These are phyloP conservation scores for Apotomis capreana DNA, from an alignment of 2,888 invertebrate genomes.

Conservation along the genomic window DNA sequence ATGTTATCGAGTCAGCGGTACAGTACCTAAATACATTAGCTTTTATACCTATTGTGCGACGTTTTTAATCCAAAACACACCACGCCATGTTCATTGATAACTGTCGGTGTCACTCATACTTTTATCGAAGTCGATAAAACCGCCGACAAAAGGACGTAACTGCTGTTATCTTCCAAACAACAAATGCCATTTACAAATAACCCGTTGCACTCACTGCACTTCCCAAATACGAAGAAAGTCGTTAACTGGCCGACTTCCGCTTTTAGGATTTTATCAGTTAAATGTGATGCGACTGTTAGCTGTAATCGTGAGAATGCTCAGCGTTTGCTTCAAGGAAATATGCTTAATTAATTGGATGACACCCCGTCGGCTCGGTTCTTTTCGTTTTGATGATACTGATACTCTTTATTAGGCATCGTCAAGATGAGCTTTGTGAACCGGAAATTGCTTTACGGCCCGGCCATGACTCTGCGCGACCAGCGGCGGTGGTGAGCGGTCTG, in stretches of 20 bases:
- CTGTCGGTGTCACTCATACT: too few relatives aligned
- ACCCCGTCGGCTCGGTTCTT: background rate
- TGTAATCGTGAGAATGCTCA: slow-evolving; percentile 19
- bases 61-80: too few relatives aligned
- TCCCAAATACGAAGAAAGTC: slow-evolving; percentile 20
- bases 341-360: slow-evolving; percentile 22
- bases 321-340: slow-evolving; percentile 5
- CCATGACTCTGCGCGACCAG: too few relatives aligned
- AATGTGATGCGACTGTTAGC: slow-evolving; percentile 3
- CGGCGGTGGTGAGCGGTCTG: too few relatives aligned
- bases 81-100: too few relatives aligned
- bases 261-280: slow-evolving; percentile 3
- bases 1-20: too few relatives aligned
- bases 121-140: too few relatives aligned
- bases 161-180: background rate
- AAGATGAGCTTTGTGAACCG: too few relatives aligned
- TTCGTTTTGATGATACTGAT: background rate
- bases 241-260: slow-evolving; percentile 2
- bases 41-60: too few relatives aligned
- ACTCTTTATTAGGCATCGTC: background rate
- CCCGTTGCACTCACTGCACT: slow-evolving; percentile 12
- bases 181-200: background rate
- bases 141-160: too few relatives aligned
- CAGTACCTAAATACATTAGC: too few relatives aligned
- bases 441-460: too few relatives aligned